A percentile compares a stretch with the other conserved stretches of the same genome.
Conservation (phyloP, 2,888 invertebrate genomes). For the Protonemura montana region DNA sequence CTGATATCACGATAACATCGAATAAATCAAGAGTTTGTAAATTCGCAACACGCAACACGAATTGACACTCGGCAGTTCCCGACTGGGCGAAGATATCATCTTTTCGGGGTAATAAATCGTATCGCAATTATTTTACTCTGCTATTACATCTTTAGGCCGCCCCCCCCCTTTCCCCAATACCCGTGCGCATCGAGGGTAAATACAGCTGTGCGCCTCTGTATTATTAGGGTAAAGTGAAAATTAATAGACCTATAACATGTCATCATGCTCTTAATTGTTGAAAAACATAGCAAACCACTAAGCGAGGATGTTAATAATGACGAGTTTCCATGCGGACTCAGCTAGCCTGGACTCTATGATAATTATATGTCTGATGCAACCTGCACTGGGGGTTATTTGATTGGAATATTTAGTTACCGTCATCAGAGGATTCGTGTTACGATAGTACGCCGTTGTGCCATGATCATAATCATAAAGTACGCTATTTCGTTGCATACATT, state of each 20-base stretch:
- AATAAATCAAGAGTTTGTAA: conserved; percentile 27
- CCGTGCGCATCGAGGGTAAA: background rate
- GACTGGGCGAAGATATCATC: conserved; percentile 27
- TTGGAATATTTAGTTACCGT: background rate
- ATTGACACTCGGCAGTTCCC: conserved; percentile 35
- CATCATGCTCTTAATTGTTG: background rate
- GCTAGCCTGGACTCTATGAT: background rate
- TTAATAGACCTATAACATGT: conserved; percentile 37
- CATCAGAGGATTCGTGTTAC: background rate
- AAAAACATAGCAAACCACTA: background rate
- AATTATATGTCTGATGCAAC: background rate
- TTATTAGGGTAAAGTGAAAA: conserved; percentile 34
- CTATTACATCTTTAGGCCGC: conserved; percentile 20
- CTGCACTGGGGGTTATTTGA: background rate
- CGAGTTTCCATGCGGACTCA: background rate
- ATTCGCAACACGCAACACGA: conserved; percentile 18
- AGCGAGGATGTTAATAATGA: conserved; percentile 12
- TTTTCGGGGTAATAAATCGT: conserved; percentile 29
- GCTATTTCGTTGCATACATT: background rate
- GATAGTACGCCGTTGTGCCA: background rate
- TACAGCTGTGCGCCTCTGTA: conserved; percentile 1
- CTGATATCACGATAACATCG: conserved; percentile 20
- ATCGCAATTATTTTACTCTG: conserved; percentile 26
- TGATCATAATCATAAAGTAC: background rate
- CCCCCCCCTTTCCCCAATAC: too few species aligned